phyloP scores from a whole-genome alignment of 2,797 vertebrate species.

The Danio tinwini region DNA sequence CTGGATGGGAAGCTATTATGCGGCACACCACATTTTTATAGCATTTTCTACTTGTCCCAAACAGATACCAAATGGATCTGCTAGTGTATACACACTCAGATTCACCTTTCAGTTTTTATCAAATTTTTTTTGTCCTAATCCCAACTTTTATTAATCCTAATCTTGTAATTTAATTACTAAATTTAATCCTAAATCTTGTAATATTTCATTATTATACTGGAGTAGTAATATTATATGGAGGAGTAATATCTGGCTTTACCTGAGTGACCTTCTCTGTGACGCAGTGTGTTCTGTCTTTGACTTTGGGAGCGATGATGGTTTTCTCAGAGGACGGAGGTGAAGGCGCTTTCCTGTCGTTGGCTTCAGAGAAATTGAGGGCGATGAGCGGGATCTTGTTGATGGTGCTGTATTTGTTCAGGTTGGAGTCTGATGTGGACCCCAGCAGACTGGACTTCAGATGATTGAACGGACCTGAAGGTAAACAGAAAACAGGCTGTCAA shows the following conservation, averaged over 20 bases:
- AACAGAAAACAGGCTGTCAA: neutral
- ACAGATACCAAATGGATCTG: too few relatives aligned
- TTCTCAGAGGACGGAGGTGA: conserved; percentile 95
- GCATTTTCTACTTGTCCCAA: too few relatives aligned
- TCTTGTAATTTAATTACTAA: too few relatives aligned
- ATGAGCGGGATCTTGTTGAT: conserved; percentile 99
- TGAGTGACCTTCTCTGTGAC: conserved; percentile 99
- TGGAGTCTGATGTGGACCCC: conserved; percentile 97
- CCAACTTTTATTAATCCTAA: too few relatives aligned
- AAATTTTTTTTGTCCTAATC: too few relatives aligned
- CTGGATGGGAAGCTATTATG: too few relatives aligned
- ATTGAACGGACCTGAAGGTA: conserved; percentile 89
- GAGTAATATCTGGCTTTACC: conserved; percentile 82
- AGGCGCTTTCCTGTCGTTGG: conserved; percentile 90
- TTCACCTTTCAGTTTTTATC: too few relatives aligned
- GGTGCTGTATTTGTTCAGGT: conserved; percentile 99
- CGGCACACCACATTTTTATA: too few relatives aligned
- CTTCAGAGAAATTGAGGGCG: conserved; percentile 95
- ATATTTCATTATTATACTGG: too few relatives aligned
- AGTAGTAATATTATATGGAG: too few relatives aligned
- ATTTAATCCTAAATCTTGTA: too few relatives aligned
- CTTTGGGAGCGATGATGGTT: conserved; percentile 96
- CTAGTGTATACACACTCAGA: too few relatives aligned
- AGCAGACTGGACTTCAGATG: conserved; percentile 96
- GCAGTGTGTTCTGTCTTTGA: conserved; percentile 98